phyloP scores from a whole-genome alignment of 2,888 invertebrate species.

The Ashinkailepas kermadecensis region DNA sequence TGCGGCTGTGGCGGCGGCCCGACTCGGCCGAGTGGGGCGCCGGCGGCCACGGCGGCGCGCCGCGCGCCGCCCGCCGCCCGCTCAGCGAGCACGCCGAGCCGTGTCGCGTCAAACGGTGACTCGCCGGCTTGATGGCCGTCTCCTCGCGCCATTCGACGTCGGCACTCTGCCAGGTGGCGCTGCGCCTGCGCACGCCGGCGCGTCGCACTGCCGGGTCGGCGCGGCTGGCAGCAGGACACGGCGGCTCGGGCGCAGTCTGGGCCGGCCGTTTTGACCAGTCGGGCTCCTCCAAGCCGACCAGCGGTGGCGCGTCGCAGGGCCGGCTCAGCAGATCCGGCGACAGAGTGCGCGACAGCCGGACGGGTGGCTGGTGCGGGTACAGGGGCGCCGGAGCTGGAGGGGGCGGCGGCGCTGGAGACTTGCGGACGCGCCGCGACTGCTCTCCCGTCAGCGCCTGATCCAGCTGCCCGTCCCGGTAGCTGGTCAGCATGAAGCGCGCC shows the following conservation, averaged over 20 bases:
- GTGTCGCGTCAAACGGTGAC: slow-evolving; percentile 34
- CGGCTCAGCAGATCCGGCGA: background rate
- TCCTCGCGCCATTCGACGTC: slow-evolving; percentile 28
- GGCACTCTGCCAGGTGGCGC: slow-evolving; percentile 14
- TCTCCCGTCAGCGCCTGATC: background rate
- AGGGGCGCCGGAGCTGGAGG: background rate
- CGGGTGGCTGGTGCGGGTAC: background rate
- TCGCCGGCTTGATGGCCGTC: slow-evolving; percentile 34
- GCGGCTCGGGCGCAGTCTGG: background rate
- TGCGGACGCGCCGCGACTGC: background rate
- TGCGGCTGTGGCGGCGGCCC: background rate
- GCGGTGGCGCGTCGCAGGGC: no score
- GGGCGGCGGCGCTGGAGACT: background rate
- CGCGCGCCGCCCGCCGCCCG: slow-evolving; percentile 27
- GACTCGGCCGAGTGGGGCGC: background rate
- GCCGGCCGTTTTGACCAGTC: no score
- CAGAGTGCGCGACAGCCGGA: background rate
- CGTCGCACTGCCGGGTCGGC: background rate
- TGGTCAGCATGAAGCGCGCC: slow-evolving; percentile 10
- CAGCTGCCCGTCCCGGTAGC: background rate
- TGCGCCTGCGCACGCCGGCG: background rate
- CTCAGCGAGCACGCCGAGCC: slow-evolving; percentile 33
- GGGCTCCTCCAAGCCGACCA: no score
- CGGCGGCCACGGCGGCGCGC: slow-evolving; percentile 27
- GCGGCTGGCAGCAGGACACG: background rate